Evolutionary conservation across 2,113 vertebrate species (phyloP).

Genomic region (Aptenodytes forsteri): DNA sequence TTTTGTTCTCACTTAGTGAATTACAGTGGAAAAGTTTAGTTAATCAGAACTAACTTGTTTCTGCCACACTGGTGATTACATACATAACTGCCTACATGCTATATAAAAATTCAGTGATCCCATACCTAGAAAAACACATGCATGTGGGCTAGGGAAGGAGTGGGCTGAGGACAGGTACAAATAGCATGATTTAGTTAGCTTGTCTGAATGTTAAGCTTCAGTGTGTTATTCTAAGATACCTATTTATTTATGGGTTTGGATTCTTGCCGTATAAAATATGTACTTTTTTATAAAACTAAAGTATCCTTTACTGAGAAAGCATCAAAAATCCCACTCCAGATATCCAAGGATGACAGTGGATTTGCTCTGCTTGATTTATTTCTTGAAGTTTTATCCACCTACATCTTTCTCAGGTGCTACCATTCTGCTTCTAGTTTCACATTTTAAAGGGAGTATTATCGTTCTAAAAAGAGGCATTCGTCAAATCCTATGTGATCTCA

Average conservation of each 20-base stretch:
- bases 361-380: slow-evolving; percentile 21
- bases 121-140: slow-evolving; percentile 33
- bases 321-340: neutral
- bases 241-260: neutral
- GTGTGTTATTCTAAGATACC: neutral
- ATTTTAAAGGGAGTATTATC: neutral
- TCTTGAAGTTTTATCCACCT: slow-evolving; percentile 1
- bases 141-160: slow-evolving; percentile 17
- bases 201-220: neutral
- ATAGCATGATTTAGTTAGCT: neutral
- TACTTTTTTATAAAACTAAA: neutral
- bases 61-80: slow-evolving; percentile 11
- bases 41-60: neutral
- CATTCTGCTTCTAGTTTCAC: neutral
- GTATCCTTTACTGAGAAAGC: neutral
- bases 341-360: neutral
- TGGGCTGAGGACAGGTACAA: slow-evolving; percentile 37
- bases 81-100: slow-evolving; percentile 33
- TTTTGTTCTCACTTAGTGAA: neutral
- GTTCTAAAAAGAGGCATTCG: neutral
- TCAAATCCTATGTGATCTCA: neutral
- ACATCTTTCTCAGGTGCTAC: neutral
- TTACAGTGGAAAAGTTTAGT: neutral
- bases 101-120: slow-evolving; percentile 22
- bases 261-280: neutral